Base-by-base conservation (phyloP, 2,113 vertebrate species). In the Candoia aspera region DNA sequence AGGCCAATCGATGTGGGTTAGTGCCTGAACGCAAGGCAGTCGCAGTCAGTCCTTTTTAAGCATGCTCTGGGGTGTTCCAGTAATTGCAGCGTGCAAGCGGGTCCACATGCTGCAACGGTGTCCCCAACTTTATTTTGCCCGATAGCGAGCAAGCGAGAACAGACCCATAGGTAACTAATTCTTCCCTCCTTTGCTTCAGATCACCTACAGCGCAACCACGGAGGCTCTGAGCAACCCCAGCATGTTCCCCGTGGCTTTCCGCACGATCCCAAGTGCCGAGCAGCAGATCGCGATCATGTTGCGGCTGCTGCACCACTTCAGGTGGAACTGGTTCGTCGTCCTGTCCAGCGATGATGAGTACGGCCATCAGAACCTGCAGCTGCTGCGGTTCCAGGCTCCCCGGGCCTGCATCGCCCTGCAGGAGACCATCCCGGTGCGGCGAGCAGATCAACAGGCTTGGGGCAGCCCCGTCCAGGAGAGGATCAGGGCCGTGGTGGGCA, bases 261-360 rank as follows among this genome's bases (percentile, higher is more conserved):
- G 98, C 93, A 98, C 98, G 1, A 97, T 97, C 84, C 97, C 98
- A 0, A 98, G 97, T 6, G 98, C 98, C 58, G 97, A 96, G 9
- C 98, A 98, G 93, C 98, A 98, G 85, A 94, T 98, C 0, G 90
- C 95, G 13, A 98, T 98, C 37, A 97, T 98, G 94, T 95, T 98
- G 73, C 94, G 97, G 73, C 93, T 99, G 2, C 94, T 98, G 88
- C 10, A 92, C 0, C 86, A 8, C 59, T 98, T 98, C 91, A 91
- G 84, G 68, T 98, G 98, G 98, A 98, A 97, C 88, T 98, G 98
- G 98, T 91, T 99, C 0, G 94, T 97, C 0, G 90, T 98, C 42
- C 94, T 99, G 1, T 96, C 95, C 21, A 99, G 98, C 46, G 93
- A 97, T 54, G 98, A 98, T 0, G 93, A 95, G 12, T 99, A 98